Conservation (phyloP, 2,888 invertebrate species). For the Nycteola revayana region DNA sequence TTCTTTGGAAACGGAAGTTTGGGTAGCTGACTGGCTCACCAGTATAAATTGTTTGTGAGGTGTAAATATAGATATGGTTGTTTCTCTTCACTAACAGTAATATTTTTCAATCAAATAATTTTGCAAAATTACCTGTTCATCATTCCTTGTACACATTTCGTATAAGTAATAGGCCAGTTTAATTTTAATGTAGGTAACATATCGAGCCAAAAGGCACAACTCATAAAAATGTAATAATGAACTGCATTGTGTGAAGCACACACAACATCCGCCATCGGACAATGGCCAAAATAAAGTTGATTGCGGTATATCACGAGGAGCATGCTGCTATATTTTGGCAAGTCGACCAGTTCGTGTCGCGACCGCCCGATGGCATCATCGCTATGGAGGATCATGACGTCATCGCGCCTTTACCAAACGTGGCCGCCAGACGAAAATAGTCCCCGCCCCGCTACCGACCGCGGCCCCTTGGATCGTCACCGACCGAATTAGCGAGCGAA, state of each 20-base stretch:
- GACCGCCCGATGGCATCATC: conserved; percentile 77
- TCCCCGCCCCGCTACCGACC: conserved; percentile 67
- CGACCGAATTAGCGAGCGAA: conserved; percentile 72
- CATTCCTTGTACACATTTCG: no score
- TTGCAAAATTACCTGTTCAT: no score
- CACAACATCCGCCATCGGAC: conserved; percentile 49
- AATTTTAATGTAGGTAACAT: no score
- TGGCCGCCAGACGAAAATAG: conserved; percentile 82
- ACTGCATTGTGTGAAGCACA: conserved; percentile 29
- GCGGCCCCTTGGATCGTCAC: conserved; percentile 71
- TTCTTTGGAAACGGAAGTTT: no score
- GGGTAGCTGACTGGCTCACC: no score
- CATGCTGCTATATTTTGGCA: conserved; percentile 77
- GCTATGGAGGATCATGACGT: conserved; percentile 78
- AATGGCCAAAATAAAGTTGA: conserved; percentile 77
- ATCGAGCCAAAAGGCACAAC: conserved; percentile 20
- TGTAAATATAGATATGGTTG: no score
- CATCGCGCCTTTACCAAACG: conserved; percentile 80
- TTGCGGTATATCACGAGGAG: conserved; percentile 55
- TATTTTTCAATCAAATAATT: no score
- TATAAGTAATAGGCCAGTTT: no score
- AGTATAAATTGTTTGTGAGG: no score
- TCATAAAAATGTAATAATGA: conserved; percentile 23
- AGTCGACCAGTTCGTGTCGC: conserved; percentile 73
- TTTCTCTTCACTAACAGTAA: no score